Evolutionary conservation across 1,140 invertebrate species (phyloP), one percentile per base, ranked within the genome.

Genomic region (Brachionus asplanchnoidis): DNA sequence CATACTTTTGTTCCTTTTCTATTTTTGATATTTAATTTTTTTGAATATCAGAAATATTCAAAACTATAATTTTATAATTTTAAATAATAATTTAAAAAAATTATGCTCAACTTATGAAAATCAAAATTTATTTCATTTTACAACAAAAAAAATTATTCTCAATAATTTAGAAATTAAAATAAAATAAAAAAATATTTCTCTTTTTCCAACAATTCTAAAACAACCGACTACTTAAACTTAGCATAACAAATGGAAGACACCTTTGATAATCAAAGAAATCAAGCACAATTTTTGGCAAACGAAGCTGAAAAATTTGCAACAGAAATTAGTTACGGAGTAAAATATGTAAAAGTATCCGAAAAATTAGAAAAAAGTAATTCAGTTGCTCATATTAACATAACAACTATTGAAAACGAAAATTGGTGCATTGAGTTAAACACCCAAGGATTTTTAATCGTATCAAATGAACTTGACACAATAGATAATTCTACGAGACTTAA

Each of bases 1-100:
- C 90, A 91, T 91, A 11, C 14, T 68, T 36, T 8, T 65, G 2
- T 28, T 65, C 23, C 32, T 1, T 36, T 36, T 36, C 32, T 36
- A 36, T 36, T 36, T 66, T 26, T 66, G 26, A 8, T 1, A 26
- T 4, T 66, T 66, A 11, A 26, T 70, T 17, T n/a, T n/a, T n/a
- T n/a, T n/a, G n/a, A n/a, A n/a, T n/a, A n/a, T n/a, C n/a, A n/a
- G n/a, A n/a, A n/a, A n/a, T n/a, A n/a, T n/a, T n/a, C n/a, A n/a
- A n/a, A n/a, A n/a, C n/a, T 17, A 73, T 23, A 66, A 66, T 2
- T 66, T 20, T 44, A 78, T 17, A 14, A 46, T 56, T 60, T 60
- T 8, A 9, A 20, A 8, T 20, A 23, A 23, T 8, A 26, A 60
- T 20, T 60, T 53, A 3, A 60, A 60, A 11, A 60, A 60, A 60